These are phyloP conservation scores for Phalangium opilio DNA, from an alignment of 2,888 invertebrate genomes.

Conservation along the genomic window DNA sequence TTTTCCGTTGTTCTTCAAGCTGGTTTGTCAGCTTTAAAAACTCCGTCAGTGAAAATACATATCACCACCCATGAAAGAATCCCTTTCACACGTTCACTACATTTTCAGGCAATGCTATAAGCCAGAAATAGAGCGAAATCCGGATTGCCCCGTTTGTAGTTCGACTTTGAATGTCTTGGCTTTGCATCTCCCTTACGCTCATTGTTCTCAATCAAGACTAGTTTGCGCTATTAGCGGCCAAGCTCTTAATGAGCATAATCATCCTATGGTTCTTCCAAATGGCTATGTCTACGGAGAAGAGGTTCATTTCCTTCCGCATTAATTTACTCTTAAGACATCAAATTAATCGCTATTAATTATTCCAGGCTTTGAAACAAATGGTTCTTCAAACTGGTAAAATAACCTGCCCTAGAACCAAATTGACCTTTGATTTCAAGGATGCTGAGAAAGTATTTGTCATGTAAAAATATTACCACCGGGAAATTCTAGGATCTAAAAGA, in stretches of 20 bases:
- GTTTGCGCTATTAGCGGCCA: constrained; percentile 79
- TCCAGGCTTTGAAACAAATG: constrained; percentile 74
- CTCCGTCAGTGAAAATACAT: constrained; percentile 42
- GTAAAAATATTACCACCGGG: constrained; percentile 40
- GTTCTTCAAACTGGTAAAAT: constrained; percentile 77
- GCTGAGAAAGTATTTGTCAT: constrained; percentile 95
- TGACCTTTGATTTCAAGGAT: constrained; percentile 74
- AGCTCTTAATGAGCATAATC: constrained; percentile 91
- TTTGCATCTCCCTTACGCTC: constrained; percentile 66
- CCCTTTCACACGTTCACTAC: background rate
- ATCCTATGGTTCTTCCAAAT: constrained; percentile 96
- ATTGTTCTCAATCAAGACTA: constrained; percentile 86
- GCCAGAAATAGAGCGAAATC: constrained; percentile 43
- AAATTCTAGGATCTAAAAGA: too few relatives aligned
- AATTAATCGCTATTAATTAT: constrained; percentile 18
- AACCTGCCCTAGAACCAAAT: constrained; percentile 85
- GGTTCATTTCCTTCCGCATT: constrained; percentile 35
- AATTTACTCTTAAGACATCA: background rate
- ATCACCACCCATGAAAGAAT: too few relatives aligned
- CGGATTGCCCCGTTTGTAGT: constrained; percentile 84
- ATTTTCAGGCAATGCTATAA: constrained; percentile 26
- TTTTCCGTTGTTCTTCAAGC: constrained; percentile 84
- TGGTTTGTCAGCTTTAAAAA: constrained; percentile 86
- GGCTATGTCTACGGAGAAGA: constrained; percentile 91
- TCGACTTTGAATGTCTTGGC: constrained; percentile 75